Evolutionary conservation across 2,888 invertebrate species (phyloP).

Genomic region (Perizoma affinitatum): DNA sequence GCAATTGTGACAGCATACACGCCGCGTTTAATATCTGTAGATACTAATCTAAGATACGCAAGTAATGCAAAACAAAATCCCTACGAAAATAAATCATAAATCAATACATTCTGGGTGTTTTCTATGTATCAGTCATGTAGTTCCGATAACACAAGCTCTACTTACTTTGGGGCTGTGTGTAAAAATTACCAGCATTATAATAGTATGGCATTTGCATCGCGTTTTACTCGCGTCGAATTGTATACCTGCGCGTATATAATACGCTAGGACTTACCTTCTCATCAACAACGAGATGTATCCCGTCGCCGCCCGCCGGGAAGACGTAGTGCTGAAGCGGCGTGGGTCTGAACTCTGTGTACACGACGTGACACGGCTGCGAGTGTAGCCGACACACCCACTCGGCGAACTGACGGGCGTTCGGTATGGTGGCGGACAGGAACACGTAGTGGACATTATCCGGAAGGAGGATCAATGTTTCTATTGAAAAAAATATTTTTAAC

Average conservation of each 20-base stretch:
- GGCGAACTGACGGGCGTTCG: conserved; percentile 98
- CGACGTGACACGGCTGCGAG: conserved; percentile 98
- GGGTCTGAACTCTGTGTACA: conserved; percentile 99
- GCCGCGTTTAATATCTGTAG: too few relatives aligned
- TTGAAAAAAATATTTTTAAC: not conserved
- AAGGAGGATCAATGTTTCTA: conserved; percentile 97
- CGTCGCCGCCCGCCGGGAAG: conserved; percentile 97
- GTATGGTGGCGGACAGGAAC: conserved; percentile 99
- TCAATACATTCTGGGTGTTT: too few relatives aligned
- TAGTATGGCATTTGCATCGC: too few relatives aligned
- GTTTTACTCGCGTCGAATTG: too few relatives aligned
- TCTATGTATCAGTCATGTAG: too few relatives aligned
- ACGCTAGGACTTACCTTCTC: conserved; percentile 85
- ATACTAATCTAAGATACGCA: too few relatives aligned
- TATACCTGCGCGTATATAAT: not conserved
- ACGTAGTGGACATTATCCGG: conserved; percentile 99
- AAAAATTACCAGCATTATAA: too few relatives aligned
- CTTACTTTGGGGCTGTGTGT: too few relatives aligned
- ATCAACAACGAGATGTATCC: conserved; percentile 97
- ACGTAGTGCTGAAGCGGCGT: conserved; percentile 99
- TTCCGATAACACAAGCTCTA: too few relatives aligned
- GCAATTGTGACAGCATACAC: too few relatives aligned
- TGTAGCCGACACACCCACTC: conserved; percentile 98
- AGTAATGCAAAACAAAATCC: too few relatives aligned
- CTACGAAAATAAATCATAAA: too few relatives aligned